Base-by-base conservation (phyloP, 1,140 invertebrate species). In the Rhyzopertha dominica region DNA sequence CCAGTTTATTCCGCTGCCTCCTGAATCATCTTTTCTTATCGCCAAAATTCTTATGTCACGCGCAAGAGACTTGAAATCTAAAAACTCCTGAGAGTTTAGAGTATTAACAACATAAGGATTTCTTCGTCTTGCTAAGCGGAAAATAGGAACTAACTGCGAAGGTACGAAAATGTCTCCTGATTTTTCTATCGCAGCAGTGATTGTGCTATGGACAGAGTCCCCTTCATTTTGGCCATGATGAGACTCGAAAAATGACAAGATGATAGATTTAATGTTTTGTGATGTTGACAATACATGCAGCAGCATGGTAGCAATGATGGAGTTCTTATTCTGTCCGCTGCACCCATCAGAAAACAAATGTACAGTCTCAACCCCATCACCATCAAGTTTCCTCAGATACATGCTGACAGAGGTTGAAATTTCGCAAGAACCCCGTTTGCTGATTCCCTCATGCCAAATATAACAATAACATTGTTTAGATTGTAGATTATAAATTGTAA, bases 401-500 rank as follows among this genome's bases (percentile, higher is more conserved):
- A n/a, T n/a, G n/a, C n/a, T n/a, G n/a, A n/a, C n/a, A n/a, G n/a
- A n/a, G n/a, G n/a, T n/a, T n/a, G n/a, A n/a, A n/a, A n/a, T n/a
- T n/a, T n/a, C n/a, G n/a, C n/a, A n/a, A n/a, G n/a, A n/a, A n/a
- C n/a, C n/a, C n/a, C n/a, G n/a, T n/a, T n/a, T n/a, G n/a, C n/a
- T n/a, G n/a, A n/a, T n/a, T n/a, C n/a, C n/a, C n/a, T n/a, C n/a
- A n/a, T n/a, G n/a, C n/a, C n/a, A n/a, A n/a, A n/a, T n/a, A n/a
- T n/a, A n/a, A n/a, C n/a, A n/a, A n/a, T n/a, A n/a, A 29, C 47
- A 45, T 5, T 44, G 31, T 17, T 26, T 20, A 9, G 26, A 18
- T 5, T 17, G 25, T 16, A 49, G 35, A 16, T 49, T 32, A 38
- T 32, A 48, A 43, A 48, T 8, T 16, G 31, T 34, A 34, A 34